A percentile compares a stretch with the other conserved stretches of the same genome.
Evolutionary conservation across 2,113 vertebrate genomes (phyloP).

Genomic region (Gymnorhina tibicen): DNA sequence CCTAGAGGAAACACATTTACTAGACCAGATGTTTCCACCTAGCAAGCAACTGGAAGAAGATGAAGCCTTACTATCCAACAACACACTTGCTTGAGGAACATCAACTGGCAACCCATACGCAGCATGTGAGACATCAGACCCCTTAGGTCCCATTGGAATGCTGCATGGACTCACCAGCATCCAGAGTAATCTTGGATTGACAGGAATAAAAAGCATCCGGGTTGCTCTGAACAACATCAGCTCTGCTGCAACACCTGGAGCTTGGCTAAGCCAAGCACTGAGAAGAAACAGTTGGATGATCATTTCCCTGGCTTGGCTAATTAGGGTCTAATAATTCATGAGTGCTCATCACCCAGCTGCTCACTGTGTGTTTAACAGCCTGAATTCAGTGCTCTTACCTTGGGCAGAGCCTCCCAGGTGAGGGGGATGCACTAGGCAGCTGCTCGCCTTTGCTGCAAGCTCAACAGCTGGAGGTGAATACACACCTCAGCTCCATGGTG

Average conservation of each 20-base stretch:
- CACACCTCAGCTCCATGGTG: neutral
- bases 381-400: neutral
- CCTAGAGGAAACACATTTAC: neutral
- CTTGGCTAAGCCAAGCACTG: neutral
- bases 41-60: neutral
- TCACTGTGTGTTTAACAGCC: neutral
- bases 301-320: neutral
- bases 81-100: neutral
- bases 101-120: neutral
- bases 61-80: neutral
- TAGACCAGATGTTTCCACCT: neutral
- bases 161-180: neutral
- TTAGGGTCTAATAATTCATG: neutral
- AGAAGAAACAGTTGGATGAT: neutral
- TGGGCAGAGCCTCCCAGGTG: neutral
- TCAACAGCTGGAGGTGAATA: neutral
- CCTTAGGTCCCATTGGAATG: no score
- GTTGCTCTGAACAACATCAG: neutral
- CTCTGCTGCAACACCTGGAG: neutral
- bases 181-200: neutral
- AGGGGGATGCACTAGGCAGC: neutral
- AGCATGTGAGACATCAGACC: neutral
- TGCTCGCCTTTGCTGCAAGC: neutral
- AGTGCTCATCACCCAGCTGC: neutral
- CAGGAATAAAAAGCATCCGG: neutral